Percentiles rank a stretch among this genome's conserved stretches.
These are phyloP conservation scores for Caenorhabditis angaria DNA, from an alignment of 2,888 invertebrate genomes.

Conservation along the genomic window DNA sequence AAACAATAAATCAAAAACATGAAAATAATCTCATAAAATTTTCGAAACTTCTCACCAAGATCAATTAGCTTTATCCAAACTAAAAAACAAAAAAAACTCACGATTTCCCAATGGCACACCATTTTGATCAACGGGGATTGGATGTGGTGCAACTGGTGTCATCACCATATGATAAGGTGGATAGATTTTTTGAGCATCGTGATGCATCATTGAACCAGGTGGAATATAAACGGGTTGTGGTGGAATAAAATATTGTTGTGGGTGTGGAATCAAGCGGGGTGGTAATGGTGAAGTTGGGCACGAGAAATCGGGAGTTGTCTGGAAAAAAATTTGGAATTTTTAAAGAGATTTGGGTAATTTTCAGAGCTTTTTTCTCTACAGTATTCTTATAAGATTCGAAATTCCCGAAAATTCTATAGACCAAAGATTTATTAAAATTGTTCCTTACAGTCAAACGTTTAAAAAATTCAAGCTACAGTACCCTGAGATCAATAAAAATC, in stretches of 20 bases:
- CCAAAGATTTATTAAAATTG: background rate
- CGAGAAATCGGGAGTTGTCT: constrained; percentile 46
- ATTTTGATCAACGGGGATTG: constrained; percentile 37
- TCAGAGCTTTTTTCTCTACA: background rate
- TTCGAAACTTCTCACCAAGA: too few relatives aligned
- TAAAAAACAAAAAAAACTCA: constrained; percentile 11
- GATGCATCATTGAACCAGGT: constrained; percentile 20
- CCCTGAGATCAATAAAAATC: background rate
- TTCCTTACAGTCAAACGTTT: background rate
- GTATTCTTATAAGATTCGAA: background rate
- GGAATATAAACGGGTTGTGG: constrained; percentile 20
- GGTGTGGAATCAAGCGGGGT: constrained; percentile 16
- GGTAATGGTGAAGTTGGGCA: constrained; percentile 39
- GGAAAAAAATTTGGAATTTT: constrained; percentile 4
- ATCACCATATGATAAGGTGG: constrained; percentile 41
- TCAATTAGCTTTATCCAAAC: background rate
- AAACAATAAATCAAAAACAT: too few relatives aligned
- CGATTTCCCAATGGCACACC: constrained; percentile 36
- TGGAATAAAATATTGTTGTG: constrained; percentile 8
- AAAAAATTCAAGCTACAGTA: background rate
- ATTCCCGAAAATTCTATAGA: too few relatives aligned
- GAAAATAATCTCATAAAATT: too few relatives aligned
- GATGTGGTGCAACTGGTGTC: constrained; percentile 37
- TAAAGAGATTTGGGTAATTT: too few relatives aligned
- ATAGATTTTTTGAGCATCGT: constrained; percentile 23